Percentiles rank a stretch among this genome's conserved stretches.
These are phyloP conservation scores for Plagodis dolabraria DNA, from an alignment of 2,888 invertebrate genomes.

Conservation along the genomic window DNA sequence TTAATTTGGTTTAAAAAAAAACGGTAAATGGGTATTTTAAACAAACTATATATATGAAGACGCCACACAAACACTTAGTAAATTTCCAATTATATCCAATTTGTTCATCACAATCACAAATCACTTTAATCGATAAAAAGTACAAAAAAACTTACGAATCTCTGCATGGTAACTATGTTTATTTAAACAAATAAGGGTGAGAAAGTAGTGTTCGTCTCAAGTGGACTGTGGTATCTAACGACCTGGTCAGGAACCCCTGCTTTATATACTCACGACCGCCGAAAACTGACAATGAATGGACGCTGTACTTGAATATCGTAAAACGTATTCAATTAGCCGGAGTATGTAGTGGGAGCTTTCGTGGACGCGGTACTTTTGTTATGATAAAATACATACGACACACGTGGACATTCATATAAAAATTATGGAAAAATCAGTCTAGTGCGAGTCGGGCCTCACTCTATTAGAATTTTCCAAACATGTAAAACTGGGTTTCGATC, in stretches of 20 bases:
- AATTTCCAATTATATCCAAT: neutral
- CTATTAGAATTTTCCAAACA: too few species aligned
- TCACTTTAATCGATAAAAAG: slow-evolving; percentile 1
- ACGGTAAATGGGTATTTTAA: too few species aligned
- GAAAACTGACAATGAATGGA: slow-evolving; percentile 66
- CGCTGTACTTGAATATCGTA: slow-evolving; percentile 65
- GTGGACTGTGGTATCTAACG: slow-evolving; percentile 67
- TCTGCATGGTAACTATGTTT: slow-evolving; percentile 66
- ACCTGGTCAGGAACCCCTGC: slow-evolving; percentile 39
- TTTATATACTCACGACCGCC: slow-evolving; percentile 67
- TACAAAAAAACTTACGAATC: slow-evolving; percentile 64
- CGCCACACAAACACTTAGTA: too few species aligned
- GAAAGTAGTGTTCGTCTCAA: slow-evolving; percentile 44
- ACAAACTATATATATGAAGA: too few species aligned
- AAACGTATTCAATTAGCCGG: slow-evolving; percentile 44
- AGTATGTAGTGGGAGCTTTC: slow-evolving; percentile 44
- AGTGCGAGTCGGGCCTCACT: too few species aligned
- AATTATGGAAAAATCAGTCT: neutral
- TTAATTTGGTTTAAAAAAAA: too few species aligned
- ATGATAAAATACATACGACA: too few species aligned
- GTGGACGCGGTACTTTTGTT: slow-evolving; percentile 48
- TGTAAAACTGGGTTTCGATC: too few species aligned
- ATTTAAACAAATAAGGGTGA: slow-evolving; percentile 37
- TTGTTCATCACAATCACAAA: slow-evolving; percentile 9
- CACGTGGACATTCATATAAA: too few species aligned